Conservation (phyloP, 2,113 vertebrate genomes). For the Oreochromis spilurus region DNA sequence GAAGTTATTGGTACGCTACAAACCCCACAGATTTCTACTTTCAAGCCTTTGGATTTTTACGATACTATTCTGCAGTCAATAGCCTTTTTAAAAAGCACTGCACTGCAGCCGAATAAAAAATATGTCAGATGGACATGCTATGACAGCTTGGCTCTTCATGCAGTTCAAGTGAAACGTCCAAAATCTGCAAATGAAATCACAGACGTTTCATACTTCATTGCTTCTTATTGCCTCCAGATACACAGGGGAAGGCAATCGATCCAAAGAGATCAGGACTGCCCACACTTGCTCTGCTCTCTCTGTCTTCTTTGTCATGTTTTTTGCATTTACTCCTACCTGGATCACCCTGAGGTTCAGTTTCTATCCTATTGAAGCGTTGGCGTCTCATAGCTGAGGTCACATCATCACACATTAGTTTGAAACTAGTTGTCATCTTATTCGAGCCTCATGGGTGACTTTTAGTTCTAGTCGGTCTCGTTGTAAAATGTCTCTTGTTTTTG, state of each 20-base stretch:
- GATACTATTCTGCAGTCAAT: neutral
- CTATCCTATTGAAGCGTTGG: neutral
- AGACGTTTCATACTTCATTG: conserved; percentile 1
- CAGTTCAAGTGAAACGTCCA: neutral
- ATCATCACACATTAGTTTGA: neutral
- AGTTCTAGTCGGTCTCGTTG: neutral
- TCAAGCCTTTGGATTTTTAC: neutral
- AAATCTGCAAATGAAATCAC: neutral
- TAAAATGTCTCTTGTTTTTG: conserved; percentile 2
- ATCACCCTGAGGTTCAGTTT: conserved; percentile 12
- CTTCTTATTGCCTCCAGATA: neutral
- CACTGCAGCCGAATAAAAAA: neutral
- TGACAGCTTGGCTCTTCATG: neutral
- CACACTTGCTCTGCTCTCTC: neutral
- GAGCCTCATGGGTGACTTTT: neutral
- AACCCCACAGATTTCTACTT: neutral
- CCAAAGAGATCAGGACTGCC: neutral
- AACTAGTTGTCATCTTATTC: neutral
- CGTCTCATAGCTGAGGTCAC: conserved; percentile 22
- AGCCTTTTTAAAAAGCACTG: neutral
- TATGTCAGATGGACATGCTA: neutral
- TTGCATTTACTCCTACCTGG: conserved; percentile 49
- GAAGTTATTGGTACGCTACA: neutral
- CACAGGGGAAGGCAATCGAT: neutral
- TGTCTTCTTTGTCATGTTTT: conserved; percentile 17